phyloP scores from a whole-genome alignment of 2,888 invertebrate genomes.

The Punctoribates punctum region DNA sequence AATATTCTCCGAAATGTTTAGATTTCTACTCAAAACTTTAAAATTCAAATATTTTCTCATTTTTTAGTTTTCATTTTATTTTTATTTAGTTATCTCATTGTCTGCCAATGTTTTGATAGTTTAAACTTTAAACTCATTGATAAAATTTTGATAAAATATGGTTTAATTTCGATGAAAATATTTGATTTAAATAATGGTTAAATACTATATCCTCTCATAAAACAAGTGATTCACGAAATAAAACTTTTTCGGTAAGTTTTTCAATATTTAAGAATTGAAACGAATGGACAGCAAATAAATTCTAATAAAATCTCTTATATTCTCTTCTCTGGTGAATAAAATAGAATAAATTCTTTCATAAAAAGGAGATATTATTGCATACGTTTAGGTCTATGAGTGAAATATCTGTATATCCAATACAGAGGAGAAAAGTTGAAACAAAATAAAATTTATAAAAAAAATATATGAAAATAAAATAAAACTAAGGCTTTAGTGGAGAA shows the following conservation, averaged over 20 bases:
- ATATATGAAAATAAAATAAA: slow-evolving; percentile 18
- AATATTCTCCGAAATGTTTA: background rate
- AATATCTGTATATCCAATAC: background rate
- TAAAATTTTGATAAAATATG: too few relatives aligned
- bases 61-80: too few relatives aligned
- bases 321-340: background rate
- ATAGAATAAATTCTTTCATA: slow-evolving; percentile 23
- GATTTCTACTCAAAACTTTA: too few relatives aligned
- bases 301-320: slow-evolving; percentile 7
- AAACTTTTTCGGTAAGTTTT: background rate
- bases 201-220: too few relatives aligned
- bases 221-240: too few relatives aligned
- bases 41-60: too few relatives aligned
- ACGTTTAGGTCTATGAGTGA: slow-evolving; percentile 19
- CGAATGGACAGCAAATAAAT: slow-evolving; percentile 27
- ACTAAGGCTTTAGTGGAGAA: background rate
- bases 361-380: slow-evolving; percentile 33
- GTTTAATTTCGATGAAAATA: too few relatives aligned
- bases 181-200: too few relatives aligned
- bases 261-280: slow-evolving; percentile 15
- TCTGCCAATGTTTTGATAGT: too few relatives aligned
- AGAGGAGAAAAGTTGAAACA: background rate
- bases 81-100: too few relatives aligned
- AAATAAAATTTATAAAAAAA: background rate
- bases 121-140: too few relatives aligned